Evolutionary conservation across 2,113 vertebrate species (phyloP), one percentile per base, ranked within the genome.

Genomic region (Coreoperca whiteheadi): DNA sequence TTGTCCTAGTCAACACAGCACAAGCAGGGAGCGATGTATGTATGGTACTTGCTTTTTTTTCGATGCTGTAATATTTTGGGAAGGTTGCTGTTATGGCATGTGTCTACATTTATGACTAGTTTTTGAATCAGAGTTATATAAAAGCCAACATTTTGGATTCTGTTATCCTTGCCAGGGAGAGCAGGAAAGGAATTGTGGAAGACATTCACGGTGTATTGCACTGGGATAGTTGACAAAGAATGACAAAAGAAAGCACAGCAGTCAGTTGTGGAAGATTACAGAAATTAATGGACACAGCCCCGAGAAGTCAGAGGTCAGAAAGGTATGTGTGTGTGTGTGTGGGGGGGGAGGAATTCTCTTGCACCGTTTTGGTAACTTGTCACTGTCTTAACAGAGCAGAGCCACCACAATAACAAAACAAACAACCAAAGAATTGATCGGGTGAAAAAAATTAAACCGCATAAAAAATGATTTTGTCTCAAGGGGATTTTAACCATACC

Each of bases 61-160:
- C n/a, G n/a, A n/a, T 39, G 48, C 59, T 74, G 28, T 79, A n/a
- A 57, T 70, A 61, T 32, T 78, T 57, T 60, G 30, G 60, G 54
- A 70, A 61, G 53, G 16, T 41, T 53, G 37, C 32, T 39, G 61
- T 75, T 46, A 51, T 28, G n/a, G 25, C 53, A 53, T 28, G 25
- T 61, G 46, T 63, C 41, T 65, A 20, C 11, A 30, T 67, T 37
- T 54, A 50, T 2, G 4, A 46, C 34, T 67, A 21, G 34, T n/a
- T 12, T 66, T 30, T 67, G 6, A 64, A 20, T 25, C 0, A 8
- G 34, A 79, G 63, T 41, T 25, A 8, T 43, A 28, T 4, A 56
- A 56, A 28, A 46, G 43, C 43, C 4, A 46, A 15, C 43, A 46
- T 18, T 48, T 48, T 48, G 46, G 4, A 48, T 16, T 48, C 46